Evolutionary conservation across 35 echinoderm and acorn worm species (phyloP).

Genomic region (Nesometra sesokonis): DNA sequence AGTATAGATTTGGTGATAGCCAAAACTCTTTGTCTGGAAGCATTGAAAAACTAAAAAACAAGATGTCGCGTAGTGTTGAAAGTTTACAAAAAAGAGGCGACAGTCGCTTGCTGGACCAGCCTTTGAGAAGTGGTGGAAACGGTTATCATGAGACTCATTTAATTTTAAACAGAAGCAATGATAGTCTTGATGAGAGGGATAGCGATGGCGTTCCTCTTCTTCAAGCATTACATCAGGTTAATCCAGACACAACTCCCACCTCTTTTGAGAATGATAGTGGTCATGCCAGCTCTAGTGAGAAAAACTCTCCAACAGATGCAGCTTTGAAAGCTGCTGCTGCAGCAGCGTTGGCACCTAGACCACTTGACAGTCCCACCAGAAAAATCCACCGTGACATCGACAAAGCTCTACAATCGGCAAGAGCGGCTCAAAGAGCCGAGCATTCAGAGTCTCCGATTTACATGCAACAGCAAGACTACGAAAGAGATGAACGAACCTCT

Average conservation of each 20-base stretch:
- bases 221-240: not conserved
- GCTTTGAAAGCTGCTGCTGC: not conserved
- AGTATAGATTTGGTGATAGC: not conserved
- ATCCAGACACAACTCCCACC: not conserved
- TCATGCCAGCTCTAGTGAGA: not conserved
- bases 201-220: not conserved
- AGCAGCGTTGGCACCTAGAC: not conserved
- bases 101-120: not conserved
- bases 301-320: not conserved
- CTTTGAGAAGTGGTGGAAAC: not conserved
- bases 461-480: not conserved
- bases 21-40: not conserved
- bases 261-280: not conserved
- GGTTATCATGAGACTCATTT: not conserved
- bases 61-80: conserved; percentile 1
- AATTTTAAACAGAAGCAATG: not conserved
- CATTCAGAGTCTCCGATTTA: not conserved
- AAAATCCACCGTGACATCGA: not conserved
- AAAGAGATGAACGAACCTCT: not conserved
- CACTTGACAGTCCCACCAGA: not conserved
- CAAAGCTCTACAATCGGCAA: not conserved
- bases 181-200: not conserved
- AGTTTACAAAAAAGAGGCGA: not conserved
- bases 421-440: not conserved
- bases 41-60: conserved; percentile 6